Conservation (phyloP, 2,888 invertebrate species). For the Choristoneura rosaceana region DNA sequence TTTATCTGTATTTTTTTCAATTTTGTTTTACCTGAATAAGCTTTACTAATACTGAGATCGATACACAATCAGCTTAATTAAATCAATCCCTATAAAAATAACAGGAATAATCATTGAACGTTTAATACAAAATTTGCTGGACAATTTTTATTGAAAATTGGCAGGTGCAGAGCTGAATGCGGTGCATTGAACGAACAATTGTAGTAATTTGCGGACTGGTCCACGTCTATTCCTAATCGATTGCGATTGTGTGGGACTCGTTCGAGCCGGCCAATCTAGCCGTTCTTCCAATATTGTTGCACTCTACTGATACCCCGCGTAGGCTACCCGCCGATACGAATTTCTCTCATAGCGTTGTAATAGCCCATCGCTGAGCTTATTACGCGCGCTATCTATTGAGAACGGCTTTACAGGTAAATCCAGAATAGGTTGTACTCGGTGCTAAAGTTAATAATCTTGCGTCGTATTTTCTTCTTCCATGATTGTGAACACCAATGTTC, state of each 20-base stretch:
- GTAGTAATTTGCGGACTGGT: constrained; percentile 71
- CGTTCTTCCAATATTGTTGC: constrained; percentile 70
- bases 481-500: constrained; percentile 55
- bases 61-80: neutral
- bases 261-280: constrained; percentile 58
- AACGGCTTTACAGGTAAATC: constrained; percentile 82
- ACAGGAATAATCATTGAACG: constrained; percentile 10
- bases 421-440: constrained; percentile 78
- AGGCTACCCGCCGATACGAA: constrained; percentile 71
- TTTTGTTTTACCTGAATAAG: neutral
- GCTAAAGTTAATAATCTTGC: constrained; percentile 71
- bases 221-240: constrained; percentile 71
- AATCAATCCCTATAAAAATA: constrained; percentile 13
- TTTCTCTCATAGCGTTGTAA: constrained; percentile 75
- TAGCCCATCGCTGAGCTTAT: constrained; percentile 83
- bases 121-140: constrained; percentile 24
- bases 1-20: neutral
- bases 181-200: constrained; percentile 59
- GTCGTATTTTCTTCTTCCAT: constrained; percentile 65
- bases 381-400: constrained; percentile 83
- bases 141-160: constrained; percentile 38
- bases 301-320: constrained; percentile 64
- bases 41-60: neutral
- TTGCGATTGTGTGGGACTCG: constrained; percentile 67
- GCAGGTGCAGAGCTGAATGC: constrained; percentile 44